These are phyloP conservation scores for Paramuricea clavata DNA, from an alignment of 92 coral and sea anemone genomes.

Conservation along the genomic window DNA sequence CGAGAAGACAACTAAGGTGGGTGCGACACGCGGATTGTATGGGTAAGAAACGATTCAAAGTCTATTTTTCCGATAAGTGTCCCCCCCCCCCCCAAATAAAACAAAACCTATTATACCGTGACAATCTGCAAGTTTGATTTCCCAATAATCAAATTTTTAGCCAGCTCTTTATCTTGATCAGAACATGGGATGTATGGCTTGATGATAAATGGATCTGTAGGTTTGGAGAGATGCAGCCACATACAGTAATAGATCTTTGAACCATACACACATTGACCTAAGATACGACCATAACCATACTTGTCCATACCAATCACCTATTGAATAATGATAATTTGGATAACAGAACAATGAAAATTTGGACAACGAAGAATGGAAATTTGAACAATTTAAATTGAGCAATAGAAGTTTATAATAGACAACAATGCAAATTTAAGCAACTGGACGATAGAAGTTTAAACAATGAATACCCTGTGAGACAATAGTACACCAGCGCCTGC, in stretches of 20 bases:
- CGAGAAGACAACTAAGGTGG: too few relatives aligned
- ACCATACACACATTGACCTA: constrained; percentile 78
- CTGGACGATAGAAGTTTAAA: too few relatives aligned
- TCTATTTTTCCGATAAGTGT: too few relatives aligned
- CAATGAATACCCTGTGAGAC: constrained; percentile 84
- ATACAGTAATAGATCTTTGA: constrained; percentile 82
- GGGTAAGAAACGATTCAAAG: too few relatives aligned
- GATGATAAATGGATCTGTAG: constrained; percentile 71
- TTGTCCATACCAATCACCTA: constrained; percentile 90
- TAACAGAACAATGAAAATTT: too few relatives aligned
- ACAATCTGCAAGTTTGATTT: constrained; percentile 73
- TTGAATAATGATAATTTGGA: too few relatives aligned
- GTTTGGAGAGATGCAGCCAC: constrained; percentile 73
- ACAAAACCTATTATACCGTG: constrained; percentile 54
- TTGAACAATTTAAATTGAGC: neutral
- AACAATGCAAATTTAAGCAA: too few relatives aligned
- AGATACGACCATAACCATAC: constrained; percentile 82
- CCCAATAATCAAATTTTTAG: constrained; percentile 65
- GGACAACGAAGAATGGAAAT: neutral
- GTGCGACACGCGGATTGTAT: too few relatives aligned
- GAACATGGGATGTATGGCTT: constrained; percentile 70
- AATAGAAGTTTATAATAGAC: too few relatives aligned
- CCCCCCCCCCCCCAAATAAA: too few relatives aligned
- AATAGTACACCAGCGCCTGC: constrained; percentile 85
- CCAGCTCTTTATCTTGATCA: constrained; percentile 66